Conservation (phyloP, 2,113 vertebrate genomes). For the Dolichotis patagonum region DNA sequence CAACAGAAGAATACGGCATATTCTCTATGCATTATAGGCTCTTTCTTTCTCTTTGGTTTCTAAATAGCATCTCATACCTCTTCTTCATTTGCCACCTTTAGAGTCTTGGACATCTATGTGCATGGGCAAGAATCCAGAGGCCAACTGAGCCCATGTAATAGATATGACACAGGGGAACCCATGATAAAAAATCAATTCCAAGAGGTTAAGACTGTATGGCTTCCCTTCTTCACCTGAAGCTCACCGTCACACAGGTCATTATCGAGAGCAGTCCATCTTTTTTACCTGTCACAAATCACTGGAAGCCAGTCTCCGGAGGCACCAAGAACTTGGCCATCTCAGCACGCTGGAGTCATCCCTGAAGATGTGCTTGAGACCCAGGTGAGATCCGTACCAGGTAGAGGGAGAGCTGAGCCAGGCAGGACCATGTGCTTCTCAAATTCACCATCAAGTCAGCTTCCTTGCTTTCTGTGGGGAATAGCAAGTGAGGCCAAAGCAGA, state of each 20-base stretch:
- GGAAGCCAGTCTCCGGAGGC: background rate
- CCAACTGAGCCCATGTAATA: background rate
- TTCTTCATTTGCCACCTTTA: background rate
- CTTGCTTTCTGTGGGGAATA: background rate
- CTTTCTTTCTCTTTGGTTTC: background rate
- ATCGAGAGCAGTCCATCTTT: background rate
- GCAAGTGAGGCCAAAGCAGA: background rate
- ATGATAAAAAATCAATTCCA: background rate
- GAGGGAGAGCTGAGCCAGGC: background rate
- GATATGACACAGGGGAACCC: background rate
- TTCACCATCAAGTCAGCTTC: background rate
- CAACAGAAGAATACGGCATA: background rate
- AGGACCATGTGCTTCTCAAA: background rate
- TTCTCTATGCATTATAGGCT: background rate
- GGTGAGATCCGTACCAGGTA: background rate
- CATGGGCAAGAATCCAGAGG: background rate
- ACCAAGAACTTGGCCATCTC: background rate
- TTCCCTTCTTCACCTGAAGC: background rate
- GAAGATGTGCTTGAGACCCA: background rate
- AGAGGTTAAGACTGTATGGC: background rate
- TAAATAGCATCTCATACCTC: background rate
- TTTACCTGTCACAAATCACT: background rate
- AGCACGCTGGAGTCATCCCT: background rate
- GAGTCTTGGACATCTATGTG: background rate
- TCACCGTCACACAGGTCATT: background rate